Evolutionary conservation across 1,140 invertebrate species (phyloP).

Genomic region (Dendroctonus ponderosae): DNA sequence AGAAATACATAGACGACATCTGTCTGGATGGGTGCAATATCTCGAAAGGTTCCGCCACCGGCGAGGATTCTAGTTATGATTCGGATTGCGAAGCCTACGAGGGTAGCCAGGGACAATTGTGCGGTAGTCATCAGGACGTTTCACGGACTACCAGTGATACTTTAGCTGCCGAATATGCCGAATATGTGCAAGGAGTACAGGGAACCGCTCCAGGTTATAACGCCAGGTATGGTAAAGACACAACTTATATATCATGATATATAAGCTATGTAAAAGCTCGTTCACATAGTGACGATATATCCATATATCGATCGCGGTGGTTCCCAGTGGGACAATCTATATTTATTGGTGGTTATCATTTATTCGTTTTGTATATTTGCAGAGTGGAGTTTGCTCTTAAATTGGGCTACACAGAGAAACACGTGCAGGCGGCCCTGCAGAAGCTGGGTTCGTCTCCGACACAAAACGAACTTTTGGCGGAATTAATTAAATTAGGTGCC

Average conservation of each 20-base stretch:
- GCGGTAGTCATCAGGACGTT: constrained; percentile 65
- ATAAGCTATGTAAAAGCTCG: too few relatives aligned
- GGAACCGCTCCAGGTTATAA: constrained; percentile 53
- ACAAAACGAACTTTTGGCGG: constrained; percentile 83
- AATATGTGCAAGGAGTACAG: constrained; percentile 66
- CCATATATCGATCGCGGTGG: too few relatives aligned
- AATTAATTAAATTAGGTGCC: constrained; percentile 73
- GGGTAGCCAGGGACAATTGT: constrained; percentile 14
- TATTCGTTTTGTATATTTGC: neutral
- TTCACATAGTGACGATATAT: too few relatives aligned
- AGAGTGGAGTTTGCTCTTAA: constrained; percentile 81
- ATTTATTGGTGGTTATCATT: too few relatives aligned
- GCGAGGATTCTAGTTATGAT: constrained; percentile 84
- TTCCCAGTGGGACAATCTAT: too few relatives aligned
- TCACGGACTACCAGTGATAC: constrained; percentile 80
- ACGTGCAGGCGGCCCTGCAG: constrained; percentile 79
- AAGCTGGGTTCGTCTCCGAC: constrained; percentile 80
- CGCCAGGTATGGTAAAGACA: constrained; percentile 41
- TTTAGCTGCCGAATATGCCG: constrained; percentile 78
- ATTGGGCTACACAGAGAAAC: constrained; percentile 84
- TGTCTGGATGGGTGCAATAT: constrained; percentile 51
- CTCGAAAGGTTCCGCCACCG: constrained; percentile 57
- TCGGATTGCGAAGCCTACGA: constrained; percentile 73
- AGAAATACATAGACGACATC: constrained; percentile 60
- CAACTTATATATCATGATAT: too few relatives aligned